Evolutionary conservation across 2,113 vertebrate genomes (phyloP).

Genomic region (Hyla sarda): DNA sequence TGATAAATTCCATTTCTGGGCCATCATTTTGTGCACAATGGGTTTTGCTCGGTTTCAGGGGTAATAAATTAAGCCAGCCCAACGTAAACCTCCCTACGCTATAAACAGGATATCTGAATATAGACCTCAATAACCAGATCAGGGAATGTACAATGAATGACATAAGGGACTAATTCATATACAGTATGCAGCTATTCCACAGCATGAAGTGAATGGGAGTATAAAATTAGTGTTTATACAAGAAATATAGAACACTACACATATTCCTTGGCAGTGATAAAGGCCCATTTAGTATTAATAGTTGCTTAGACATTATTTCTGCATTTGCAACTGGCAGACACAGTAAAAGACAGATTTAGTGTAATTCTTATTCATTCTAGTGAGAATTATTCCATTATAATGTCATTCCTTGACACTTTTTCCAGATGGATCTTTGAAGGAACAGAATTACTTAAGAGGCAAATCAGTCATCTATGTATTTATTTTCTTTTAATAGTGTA

Average conservation of each 20-base stretch:
- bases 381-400: conserved; percentile 55
- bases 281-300: conserved; percentile 42
- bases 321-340: conserved; percentile 43
- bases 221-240: conserved; percentile 31
- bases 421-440: conserved; percentile 45
- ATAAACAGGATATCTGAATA: not conserved
- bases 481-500: conserved; percentile 48
- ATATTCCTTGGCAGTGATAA: conserved; percentile 35
- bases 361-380: conserved; percentile 50
- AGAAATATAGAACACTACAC: not conserved
- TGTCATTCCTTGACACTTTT: conserved; percentile 51
- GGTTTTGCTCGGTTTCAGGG: no score
- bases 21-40: no score
- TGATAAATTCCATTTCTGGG: no score
- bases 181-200: not conserved
- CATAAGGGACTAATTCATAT: not conserved
- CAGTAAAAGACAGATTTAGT: conserved; percentile 33
- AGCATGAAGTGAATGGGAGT: not conserved
- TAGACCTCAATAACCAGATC: not conserved
- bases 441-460: conserved; percentile 49
- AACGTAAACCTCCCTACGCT: not conserved
- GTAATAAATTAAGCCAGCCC: not conserved
- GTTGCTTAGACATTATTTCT: conserved; percentile 49
- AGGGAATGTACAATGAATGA: not conserved
- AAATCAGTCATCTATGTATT: conserved; percentile 52